A percentile compares a stretch with the other conserved stretches of the same genome.
Conservation (phyloP, 2,797 vertebrate genomes). For the Micrastur ruficollis region DNA sequence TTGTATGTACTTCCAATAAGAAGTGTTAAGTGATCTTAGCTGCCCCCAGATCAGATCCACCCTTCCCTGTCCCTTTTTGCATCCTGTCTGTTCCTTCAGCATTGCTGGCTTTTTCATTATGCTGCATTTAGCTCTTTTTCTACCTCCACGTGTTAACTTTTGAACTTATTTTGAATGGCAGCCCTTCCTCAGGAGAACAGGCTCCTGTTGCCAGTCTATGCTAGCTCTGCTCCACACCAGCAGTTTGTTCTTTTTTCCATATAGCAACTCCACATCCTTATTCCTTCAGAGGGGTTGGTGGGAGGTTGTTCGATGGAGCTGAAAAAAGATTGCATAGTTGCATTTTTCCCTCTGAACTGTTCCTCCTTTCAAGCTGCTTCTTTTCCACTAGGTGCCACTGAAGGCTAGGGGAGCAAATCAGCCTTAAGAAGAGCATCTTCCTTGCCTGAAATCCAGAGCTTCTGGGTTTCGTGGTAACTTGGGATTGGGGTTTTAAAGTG, state of each 20-base stretch:
- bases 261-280: background rate
- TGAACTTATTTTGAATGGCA: background rate
- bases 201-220: background rate
- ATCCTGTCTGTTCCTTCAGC: background rate
- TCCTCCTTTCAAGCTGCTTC: background rate
- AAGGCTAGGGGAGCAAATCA: constrained; percentile 54
- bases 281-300: background rate
- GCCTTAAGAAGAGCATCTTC: background rate
- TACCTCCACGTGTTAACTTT: background rate
- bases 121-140: background rate
- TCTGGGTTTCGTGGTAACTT: background rate
- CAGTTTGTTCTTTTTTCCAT: background rate
- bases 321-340: background rate
- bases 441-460: background rate
- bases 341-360: background rate
- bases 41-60: background rate
- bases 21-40: background rate
- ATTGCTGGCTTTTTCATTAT: background rate
- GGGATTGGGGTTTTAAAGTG: background rate
- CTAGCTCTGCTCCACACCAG: background rate
- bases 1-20: background rate
- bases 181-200: background rate
- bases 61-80: background rate
- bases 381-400: constrained; percentile 66
- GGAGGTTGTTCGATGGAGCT: background rate